phyloP scores from a whole-genome alignment of 2,797 vertebrate species.

The Alcedo atthis region DNA sequence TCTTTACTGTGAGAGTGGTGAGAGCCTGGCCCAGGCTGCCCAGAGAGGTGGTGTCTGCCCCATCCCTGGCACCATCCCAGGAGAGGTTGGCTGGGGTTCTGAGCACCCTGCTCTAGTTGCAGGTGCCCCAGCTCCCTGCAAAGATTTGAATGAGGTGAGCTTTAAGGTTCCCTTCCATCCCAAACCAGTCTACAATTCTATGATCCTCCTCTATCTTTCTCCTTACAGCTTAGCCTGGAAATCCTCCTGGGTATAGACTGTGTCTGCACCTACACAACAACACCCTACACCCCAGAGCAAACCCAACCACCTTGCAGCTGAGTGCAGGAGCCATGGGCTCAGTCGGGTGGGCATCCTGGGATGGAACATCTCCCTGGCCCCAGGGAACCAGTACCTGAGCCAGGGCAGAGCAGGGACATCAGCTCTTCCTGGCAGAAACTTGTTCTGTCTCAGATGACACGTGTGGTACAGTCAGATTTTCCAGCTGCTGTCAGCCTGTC shows the following conservation, averaged over 20 bases:
- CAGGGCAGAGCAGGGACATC: fast-evolving
- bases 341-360: neutral
- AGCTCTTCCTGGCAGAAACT: neutral
- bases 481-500: neutral
- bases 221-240: neutral
- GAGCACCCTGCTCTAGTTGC: neutral
- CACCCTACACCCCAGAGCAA: neutral
- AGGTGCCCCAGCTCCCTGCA: neutral
- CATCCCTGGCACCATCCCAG: neutral
- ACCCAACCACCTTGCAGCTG: neutral
- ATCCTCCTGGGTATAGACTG: neutral
- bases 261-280: neutral
- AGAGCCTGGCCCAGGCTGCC: neutral
- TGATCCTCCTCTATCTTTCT: neutral
- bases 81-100: neutral
- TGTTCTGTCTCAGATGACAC: fast-evolving
- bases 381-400: fast-evolving
- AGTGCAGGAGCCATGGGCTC: neutral
- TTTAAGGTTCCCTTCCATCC: neutral
- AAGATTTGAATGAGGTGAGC: neutral
- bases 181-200: neutral
- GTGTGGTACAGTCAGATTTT: neutral
- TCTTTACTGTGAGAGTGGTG: neutral
- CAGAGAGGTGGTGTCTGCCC: neutral
- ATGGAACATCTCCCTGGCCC: neutral